Conservation (phyloP, 2,888 invertebrate genomes). For the Ganaspis brasiliensis region DNA sequence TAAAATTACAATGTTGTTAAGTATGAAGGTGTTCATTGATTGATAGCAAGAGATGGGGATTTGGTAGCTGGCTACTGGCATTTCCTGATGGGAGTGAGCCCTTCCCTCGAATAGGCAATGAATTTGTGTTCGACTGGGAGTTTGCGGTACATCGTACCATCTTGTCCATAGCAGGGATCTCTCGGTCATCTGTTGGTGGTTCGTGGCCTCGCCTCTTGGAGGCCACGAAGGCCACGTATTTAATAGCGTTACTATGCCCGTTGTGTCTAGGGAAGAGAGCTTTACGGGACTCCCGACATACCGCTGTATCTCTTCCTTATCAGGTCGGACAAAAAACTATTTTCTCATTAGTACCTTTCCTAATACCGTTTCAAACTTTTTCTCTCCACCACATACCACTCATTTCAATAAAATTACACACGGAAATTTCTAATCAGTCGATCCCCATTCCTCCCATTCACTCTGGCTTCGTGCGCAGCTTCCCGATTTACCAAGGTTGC, state of each 20-base stretch:
- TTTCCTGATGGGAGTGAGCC: conserved; percentile 24
- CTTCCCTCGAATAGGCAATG: background rate
- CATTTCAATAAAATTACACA: background rate
- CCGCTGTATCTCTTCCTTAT: conserved; percentile 63
- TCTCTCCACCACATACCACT: background rate
- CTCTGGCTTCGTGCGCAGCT: too few species aligned
- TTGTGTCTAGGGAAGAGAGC: conserved; percentile 45
- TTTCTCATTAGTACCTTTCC: conserved; percentile 21
- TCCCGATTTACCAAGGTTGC: too few species aligned
- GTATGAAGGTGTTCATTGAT: conserved; percentile 11
- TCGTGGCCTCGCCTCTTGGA: conserved; percentile 58
- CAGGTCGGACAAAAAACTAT: background rate
- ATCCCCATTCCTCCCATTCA: too few species aligned
- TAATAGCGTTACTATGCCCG: conserved; percentile 47
- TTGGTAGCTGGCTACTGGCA: conserved; percentile 24
- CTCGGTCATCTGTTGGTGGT: conserved; percentile 60
- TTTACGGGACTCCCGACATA: conserved; percentile 73
- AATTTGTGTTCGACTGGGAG: conserved; percentile 11
- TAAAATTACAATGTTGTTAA: too few species aligned
- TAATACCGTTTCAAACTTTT: background rate
- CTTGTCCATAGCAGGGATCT: conserved; percentile 55
- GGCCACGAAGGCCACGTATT: conserved; percentile 50
- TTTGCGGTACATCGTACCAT: conserved; percentile 49
- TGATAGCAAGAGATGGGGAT: background rate
- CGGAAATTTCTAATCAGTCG: too few species aligned